Evolutionary conservation across 2,113 vertebrate genomes (phyloP).

Genomic region (Oreamnos americanus): DNA sequence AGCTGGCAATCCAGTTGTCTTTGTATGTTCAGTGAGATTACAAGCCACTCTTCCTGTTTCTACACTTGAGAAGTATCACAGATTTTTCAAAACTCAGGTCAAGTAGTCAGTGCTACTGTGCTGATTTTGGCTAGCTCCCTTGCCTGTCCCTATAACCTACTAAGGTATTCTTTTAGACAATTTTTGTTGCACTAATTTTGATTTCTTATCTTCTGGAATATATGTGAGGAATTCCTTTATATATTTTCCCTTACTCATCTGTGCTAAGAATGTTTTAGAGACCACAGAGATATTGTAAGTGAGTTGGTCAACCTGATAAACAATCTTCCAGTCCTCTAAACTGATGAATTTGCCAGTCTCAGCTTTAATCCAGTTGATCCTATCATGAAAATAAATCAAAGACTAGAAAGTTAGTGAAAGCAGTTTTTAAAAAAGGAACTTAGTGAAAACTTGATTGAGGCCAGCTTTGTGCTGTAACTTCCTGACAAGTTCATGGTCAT

Average conservation of each 20-base stretch:
- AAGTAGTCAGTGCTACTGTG: background rate
- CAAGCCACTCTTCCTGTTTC: background rate
- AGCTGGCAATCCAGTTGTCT: background rate
- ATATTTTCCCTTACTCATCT: background rate
- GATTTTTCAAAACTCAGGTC: background rate
- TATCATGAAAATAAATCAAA: background rate
- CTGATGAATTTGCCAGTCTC: background rate
- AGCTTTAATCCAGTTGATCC: background rate
- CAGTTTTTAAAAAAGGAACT: background rate
- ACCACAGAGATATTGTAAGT: background rate
- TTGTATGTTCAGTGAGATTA: background rate
- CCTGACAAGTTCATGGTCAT: background rate
- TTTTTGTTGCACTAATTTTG: background rate
- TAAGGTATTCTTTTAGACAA: background rate
- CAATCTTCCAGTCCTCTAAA: background rate
- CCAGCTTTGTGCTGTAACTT: background rate
- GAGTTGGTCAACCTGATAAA: background rate
- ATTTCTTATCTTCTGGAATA: slow-evolving; percentile 1
- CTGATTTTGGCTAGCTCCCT: too few species aligned
- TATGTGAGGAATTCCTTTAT: background rate
- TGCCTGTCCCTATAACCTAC: background rate
- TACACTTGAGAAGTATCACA: background rate
- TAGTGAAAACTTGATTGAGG: background rate
- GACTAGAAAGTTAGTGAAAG: background rate
- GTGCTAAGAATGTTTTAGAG: background rate